Percentiles rank a stretch among this genome's conserved stretches.
Conservation (phyloP, 2,113 vertebrate species). For the Neodontobutis hainanensis region DNA sequence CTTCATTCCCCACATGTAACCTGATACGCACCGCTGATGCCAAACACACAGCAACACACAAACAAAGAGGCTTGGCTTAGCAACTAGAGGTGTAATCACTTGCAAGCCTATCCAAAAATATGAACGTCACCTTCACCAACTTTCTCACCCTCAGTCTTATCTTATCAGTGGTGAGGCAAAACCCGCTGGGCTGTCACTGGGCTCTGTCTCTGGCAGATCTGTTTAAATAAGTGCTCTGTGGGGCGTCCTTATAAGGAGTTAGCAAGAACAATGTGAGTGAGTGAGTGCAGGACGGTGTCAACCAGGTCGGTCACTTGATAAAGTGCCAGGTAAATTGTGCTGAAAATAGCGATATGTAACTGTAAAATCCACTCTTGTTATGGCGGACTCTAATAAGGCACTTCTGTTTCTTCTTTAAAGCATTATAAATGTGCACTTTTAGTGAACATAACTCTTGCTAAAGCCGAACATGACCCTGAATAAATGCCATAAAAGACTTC, state of each 20-base stretch:
- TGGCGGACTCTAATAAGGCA: background rate
- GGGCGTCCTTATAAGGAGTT: conserved; percentile 45
- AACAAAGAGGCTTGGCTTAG: conserved; percentile 75
- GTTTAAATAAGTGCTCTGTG: conserved; percentile 44
- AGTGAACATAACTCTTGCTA: background rate
- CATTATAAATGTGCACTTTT: background rate
- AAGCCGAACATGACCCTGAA: conserved; percentile 1
- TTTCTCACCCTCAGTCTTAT: conserved; percentile 65
- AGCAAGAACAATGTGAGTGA: conserved; percentile 56
- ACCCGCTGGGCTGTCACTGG: conserved; percentile 50
- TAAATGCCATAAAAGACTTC: conserved; percentile 17
- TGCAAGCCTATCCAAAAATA: conserved; percentile 6
- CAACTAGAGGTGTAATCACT: conserved; percentile 54
- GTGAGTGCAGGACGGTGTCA: conserved; percentile 50
- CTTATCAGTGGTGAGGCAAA: conserved; percentile 50
- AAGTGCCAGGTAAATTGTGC: background rate
- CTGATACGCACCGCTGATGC: conserved; percentile 56
- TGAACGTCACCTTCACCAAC: conserved; percentile 25
- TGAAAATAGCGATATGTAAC: background rate
- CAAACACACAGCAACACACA: conserved; percentile 64
- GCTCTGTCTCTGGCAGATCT: conserved; percentile 43
- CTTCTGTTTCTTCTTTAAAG: background rate
- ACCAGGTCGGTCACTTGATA: conserved; percentile 29
- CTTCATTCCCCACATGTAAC: conserved; percentile 70
- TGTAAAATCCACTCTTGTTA: conserved; percentile 11